Percentiles rank a stretch among this genome's conserved stretches.
These are phyloP conservation scores for Adelognathus sp. DNA, from an alignment of 2,888 invertebrate genomes.

Conservation along the genomic window DNA sequence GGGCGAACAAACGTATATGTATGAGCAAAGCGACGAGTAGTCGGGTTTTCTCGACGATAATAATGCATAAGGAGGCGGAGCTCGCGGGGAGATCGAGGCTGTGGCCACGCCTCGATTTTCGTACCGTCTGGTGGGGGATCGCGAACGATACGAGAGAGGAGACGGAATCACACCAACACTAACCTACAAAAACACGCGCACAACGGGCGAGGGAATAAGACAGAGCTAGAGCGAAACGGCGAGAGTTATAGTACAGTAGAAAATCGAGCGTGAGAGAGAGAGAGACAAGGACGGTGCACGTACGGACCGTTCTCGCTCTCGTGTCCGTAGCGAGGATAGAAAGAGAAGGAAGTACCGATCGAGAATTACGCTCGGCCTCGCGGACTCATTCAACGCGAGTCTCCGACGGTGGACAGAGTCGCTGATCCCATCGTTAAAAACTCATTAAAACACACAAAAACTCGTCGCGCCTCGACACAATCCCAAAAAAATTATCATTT, in stretches of 20 bases:
- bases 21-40: constrained; percentile 34
- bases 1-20: too few relatives aligned
- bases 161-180: constrained; percentile 9
- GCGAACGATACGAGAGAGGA: constrained; percentile 37
- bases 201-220: constrained; percentile 68
- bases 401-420: constrained; percentile 62
- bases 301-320: too few relatives aligned
- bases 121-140: constrained; percentile 65
- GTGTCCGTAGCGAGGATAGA: constrained; percentile 35
- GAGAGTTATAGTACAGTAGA: constrained; percentile 12
- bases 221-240: constrained; percentile 60
- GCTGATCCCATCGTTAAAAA: constrained; percentile 35
- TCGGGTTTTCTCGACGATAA: constrained; percentile 73
- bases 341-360: constrained; percentile 52
- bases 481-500: neutral
- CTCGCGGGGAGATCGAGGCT: constrained; percentile 59
- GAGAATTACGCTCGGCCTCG: constrained; percentile 64
- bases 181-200: neutral
- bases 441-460: neutral
- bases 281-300: too few relatives aligned
- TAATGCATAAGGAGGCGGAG: constrained; percentile 81
- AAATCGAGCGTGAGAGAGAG: neutral
- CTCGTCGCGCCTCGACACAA: neutral
- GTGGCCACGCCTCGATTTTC: constrained; percentile 72
- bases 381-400: constrained; percentile 67